Evolutionary conservation across 2,113 vertebrate species (phyloP), one percentile per base, ranked within the genome.

Genomic region (Psittacara wagleri): DNA sequence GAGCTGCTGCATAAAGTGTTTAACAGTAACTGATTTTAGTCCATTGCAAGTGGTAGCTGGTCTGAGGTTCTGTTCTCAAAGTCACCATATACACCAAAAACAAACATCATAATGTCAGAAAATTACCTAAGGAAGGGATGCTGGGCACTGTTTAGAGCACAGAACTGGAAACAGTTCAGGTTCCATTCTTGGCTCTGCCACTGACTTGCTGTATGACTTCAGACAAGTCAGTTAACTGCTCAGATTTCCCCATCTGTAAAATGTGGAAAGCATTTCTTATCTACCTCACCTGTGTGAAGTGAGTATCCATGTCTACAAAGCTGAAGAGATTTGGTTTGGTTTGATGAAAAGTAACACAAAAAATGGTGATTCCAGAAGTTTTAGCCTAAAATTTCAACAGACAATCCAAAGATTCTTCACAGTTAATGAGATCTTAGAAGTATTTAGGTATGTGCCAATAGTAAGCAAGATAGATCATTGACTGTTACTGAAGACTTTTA

Each of bases 151-250:
- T 41, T 90, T 94, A 97, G 91, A 95, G 96, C 94, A 95, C 93
- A 95, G 87, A 78, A 90, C 91, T 95, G 94, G 91, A 95, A 96
- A 95, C 16, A 95, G 93, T 1, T 94, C 93, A 91, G 92, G 87
- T 96, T 77, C 93, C 93, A 88, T 59, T 92, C 94, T 88, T 90
- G 90, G 91, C 94, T 95, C 95, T 96, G 93, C 84, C 92, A 90
- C 93, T 92, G 81, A 91, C 69, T 95, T 91, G 84, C 81, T 13
- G 27, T 85, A 62, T 76, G 93, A 91, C 89, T 78, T 91, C 89
- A 59, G 87, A 75, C 70, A 97, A 95, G 87, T 94, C 94, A 97
- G 78, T 76, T 94, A 92, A 95, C 55, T 85, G 91, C 89, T 94
- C 84, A 87, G 81, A 94, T 91, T 86, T 87, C 86, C 86, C 70